Evolutionary conservation across 2,797 vertebrate species (phyloP).

Genomic region (Sebastolobus alascanus): DNA sequence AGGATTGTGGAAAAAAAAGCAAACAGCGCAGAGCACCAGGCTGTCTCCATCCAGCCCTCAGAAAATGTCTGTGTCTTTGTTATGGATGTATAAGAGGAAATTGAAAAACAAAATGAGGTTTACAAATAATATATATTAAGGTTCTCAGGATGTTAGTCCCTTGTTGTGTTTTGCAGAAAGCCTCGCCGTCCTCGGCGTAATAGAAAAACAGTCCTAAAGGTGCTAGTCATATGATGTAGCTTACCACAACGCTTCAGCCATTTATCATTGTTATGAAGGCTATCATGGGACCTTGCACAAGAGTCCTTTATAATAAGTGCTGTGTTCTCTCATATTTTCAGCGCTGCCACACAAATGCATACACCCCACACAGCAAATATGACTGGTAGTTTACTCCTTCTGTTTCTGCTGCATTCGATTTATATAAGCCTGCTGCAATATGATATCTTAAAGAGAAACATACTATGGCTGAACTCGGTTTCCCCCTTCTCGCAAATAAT

Average conservation of each 20-base stretch:
- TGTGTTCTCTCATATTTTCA: conserved; percentile 65
- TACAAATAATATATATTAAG: conserved; percentile 30
- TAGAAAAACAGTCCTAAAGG: conserved; percentile 44
- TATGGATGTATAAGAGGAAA: conserved; percentile 32
- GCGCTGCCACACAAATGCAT: conserved; percentile 64
- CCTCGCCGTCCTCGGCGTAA: conserved; percentile 10
- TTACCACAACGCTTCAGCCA: conserved; percentile 56
- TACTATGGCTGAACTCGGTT: background rate
- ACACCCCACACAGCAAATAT: conserved; percentile 46
- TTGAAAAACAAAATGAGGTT: conserved; percentile 41
- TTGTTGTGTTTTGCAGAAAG: conserved; percentile 39
- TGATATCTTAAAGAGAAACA: conserved; percentile 18
- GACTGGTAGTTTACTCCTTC: conserved; percentile 27
- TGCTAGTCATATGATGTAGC: conserved; percentile 64
- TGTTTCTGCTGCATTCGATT: conserved; percentile 53
- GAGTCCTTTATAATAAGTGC: conserved; percentile 74
- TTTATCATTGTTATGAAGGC: conserved; percentile 80
- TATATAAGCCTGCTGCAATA: conserved; percentile 36
- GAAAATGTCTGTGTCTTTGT: conserved; percentile 14
- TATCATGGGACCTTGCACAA: conserved; percentile 77
- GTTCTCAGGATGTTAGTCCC: conserved; percentile 41
- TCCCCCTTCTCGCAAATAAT: background rate
- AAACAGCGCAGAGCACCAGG: conserved; percentile 9
- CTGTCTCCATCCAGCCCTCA: conserved; percentile 15
- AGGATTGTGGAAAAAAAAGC: conserved; percentile 16